Evolutionary conservation across 2,888 invertebrate species (phyloP).

Genomic region (Lasioglossum lativentre): DNA sequence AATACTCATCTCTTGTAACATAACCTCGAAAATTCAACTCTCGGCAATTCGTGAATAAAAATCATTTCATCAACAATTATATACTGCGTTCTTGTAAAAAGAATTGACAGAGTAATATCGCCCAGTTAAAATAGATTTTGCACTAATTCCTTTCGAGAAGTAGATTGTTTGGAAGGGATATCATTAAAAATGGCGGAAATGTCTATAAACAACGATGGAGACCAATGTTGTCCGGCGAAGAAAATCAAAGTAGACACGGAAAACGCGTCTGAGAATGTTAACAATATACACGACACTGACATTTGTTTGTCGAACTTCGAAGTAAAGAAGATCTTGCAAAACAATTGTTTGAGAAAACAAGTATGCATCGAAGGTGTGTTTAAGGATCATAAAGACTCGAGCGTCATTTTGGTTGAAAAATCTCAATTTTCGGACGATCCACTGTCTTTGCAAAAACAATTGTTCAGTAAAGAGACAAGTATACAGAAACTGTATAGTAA

Average conservation of each 20-base stretch:
- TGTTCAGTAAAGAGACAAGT: slow-evolving; percentile 87
- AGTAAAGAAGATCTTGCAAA: slow-evolving; percentile 89
- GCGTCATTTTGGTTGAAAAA: slow-evolving; percentile 92
- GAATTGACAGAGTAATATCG: not conserved
- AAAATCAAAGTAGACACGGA: slow-evolving; percentile 62
- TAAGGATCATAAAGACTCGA: slow-evolving; percentile 86
- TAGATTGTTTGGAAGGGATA: slow-evolving; percentile 8
- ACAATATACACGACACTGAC: slow-evolving; percentile 78
- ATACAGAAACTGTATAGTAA: slow-evolving; percentile 90
- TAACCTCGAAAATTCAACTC: slow-evolving; percentile 26
- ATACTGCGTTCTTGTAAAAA: not conserved
- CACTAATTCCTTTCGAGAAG: not conserved
- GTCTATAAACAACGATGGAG: slow-evolving; percentile 31
- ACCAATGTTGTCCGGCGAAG: slow-evolving; percentile 55
- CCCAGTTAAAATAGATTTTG: not conserved
- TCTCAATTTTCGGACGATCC: slow-evolving; percentile 90
- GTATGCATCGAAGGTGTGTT: slow-evolving; percentile 90
- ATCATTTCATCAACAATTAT: not conserved
- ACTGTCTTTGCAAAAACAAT: slow-evolving; percentile 85
- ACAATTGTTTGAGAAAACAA: slow-evolving; percentile 90
- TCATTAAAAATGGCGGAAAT: slow-evolving; percentile 60
- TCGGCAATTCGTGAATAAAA: not conserved
- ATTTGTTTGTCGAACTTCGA: slow-evolving; percentile 88
- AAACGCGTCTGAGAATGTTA: slow-evolving; percentile 33
- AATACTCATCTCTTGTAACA: not conserved